Base-by-base conservation (phyloP, 2,113 vertebrate genomes). In the Bos indicus region DNA sequence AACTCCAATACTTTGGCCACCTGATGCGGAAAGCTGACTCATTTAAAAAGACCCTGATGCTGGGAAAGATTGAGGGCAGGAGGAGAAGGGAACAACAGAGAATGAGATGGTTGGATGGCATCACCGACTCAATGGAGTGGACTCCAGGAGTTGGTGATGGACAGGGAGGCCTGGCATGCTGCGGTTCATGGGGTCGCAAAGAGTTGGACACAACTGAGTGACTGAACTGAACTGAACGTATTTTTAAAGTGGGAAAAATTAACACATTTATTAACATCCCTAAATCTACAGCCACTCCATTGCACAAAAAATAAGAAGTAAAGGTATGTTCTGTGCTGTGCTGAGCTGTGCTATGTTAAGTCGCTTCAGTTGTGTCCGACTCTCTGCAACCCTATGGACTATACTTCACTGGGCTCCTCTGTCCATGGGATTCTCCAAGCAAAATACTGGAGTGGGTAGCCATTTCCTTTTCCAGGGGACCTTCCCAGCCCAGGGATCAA, bases 171-270 rank as follows among this genome's bases (percentile, higher is more conserved):
- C 30, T 33, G 15, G 62, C 62, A 7, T n/a, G 30, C 62, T n/a
- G 62, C 4, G 3, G 15, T 64, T n/a, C 30, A 17, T 64, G 15
- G 62, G 62, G 7, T 64, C 1, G 0, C 62, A 64, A 64, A 64
- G 33, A n/a, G 33, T 4, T 2, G 0, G 30, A 17, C 62, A 64
- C 7, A 0, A 19, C 33, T 64, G 33, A n/a, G 30, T 0, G 4
- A n/a, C 7, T n/a, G 33, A 67, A 67, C 33, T 67, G 62, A 67
- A n/a, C 33, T 19, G 33, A 85, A 28, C 23, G 21, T 80, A n/a
- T 92, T 90, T 93, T 91, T 64, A 81, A 95, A 95, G 46, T 82
- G 15, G n/a, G 15, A 74, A 94, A 94, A 88, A 88, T 85, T 26
- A 93, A 59, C 43, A 71, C 10, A 16, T 86, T 92, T 16, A 43